Evolutionary conservation across 2,888 invertebrate genomes (phyloP).

Genomic region (Gasteruption jaculator): DNA sequence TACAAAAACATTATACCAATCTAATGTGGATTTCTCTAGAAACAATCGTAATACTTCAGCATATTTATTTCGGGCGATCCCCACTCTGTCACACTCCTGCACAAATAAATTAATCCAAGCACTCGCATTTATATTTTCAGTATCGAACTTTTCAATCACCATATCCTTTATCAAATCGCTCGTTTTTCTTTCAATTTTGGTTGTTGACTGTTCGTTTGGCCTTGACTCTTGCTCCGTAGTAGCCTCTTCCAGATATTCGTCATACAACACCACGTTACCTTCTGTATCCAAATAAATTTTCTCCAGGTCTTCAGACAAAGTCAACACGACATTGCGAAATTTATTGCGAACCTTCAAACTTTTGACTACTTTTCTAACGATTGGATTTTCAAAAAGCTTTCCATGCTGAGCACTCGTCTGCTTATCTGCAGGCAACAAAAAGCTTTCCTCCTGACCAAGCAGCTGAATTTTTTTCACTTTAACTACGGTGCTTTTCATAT

Average conservation of each 20-base stretch:
- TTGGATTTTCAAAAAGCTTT: constrained; percentile 13
- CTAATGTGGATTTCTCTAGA: constrained; percentile 20
- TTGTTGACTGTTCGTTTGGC: constrained; percentile 8
- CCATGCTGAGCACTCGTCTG: constrained; percentile 12
- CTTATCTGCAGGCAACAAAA: constrained; percentile 19
- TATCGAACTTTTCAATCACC: constrained; percentile 22
- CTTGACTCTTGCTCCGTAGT: not conserved
- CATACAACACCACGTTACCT: constrained; percentile 21
- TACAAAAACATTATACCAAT: constrained; percentile 18
- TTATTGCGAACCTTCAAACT: constrained; percentile 6
- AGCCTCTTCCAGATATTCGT: constrained; percentile 17
- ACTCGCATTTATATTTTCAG: constrained; percentile 20
- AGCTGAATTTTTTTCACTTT: constrained; percentile 21
- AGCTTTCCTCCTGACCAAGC: constrained; percentile 20
- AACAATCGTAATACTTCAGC: constrained; percentile 20
- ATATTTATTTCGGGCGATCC: constrained; percentile 14
- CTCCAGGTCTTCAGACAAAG: constrained; percentile 18
- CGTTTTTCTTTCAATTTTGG: constrained; percentile 13
- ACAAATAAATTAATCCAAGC: constrained; percentile 18
- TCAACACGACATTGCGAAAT: constrained; percentile 20
- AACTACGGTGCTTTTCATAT: constrained; percentile 15
- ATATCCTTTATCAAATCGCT: constrained; percentile 18
- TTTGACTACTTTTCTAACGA: constrained; percentile 17
- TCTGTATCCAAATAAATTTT: constrained; percentile 22
- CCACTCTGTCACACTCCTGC: constrained; percentile 16